These are phyloP conservation scores for Psilanteris sp. DNA, from an alignment of 1,140 invertebrate species.

Conservation along the genomic window DNA sequence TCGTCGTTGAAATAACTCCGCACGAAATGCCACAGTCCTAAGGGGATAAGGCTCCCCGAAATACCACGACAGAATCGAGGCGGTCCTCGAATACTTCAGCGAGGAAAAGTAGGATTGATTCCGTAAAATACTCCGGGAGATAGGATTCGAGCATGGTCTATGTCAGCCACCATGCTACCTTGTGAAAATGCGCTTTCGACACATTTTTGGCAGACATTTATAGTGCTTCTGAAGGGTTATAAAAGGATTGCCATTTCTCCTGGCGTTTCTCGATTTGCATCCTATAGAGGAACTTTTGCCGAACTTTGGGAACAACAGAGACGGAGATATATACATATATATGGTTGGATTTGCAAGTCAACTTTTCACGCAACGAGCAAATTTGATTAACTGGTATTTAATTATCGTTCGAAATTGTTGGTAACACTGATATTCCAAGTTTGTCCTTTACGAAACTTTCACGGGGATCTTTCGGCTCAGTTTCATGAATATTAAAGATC, in stretches of 20 bases:
- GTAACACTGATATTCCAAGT: constrained; percentile 27
- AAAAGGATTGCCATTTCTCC: constrained; percentile 10
- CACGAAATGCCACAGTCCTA: constrained; percentile 7
- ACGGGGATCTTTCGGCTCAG: constrained; percentile 1
- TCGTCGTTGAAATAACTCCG: constrained; percentile 7
- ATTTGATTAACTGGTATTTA: constrained; percentile 28
- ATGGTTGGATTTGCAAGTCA: not conserved
- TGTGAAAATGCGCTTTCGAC: constrained; percentile 22
- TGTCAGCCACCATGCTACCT: not conserved
- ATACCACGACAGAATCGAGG: constrained; percentile 13
- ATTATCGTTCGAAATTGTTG: constrained; percentile 1
- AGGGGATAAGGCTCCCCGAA: constrained; percentile 32
- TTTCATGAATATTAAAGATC: constrained; percentile 23
- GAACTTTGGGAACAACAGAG: not conserved
- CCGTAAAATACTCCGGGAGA: constrained; percentile 8
- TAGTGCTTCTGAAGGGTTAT: constrained; percentile 15
- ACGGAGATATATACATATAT: not conserved
- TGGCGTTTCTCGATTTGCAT: constrained; percentile 15
- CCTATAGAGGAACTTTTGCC: not conserved
- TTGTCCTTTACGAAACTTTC: constrained; percentile 10
- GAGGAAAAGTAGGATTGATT: constrained; percentile 31
- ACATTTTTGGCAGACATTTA: constrained; percentile 40
- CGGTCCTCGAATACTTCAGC: constrained; percentile 5
- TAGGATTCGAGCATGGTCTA: constrained; percentile 12
- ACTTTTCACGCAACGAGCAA: constrained; percentile 7